These are phyloP conservation scores for Drosophila formosana DNA, from an alignment of 2,888 invertebrate genomes.

Conservation along the genomic window DNA sequence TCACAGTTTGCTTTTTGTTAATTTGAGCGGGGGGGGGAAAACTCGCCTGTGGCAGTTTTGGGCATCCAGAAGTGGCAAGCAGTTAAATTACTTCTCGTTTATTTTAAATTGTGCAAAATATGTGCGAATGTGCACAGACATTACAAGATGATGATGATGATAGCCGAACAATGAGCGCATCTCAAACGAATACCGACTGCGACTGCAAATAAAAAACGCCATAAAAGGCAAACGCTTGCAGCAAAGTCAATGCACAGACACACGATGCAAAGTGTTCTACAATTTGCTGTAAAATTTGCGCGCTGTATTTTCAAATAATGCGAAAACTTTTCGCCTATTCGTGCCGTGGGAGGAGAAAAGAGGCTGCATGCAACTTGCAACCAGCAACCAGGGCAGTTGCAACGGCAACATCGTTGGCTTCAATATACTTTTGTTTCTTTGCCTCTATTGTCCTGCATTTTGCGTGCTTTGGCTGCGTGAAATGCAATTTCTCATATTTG, in stretches of 20 bases:
- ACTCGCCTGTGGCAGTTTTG: slow-evolving; percentile 49
- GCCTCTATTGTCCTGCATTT: slow-evolving; percentile 70
- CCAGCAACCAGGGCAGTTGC: not conserved
- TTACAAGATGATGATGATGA: slow-evolving; percentile 71
- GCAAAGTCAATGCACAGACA: slow-evolving; percentile 67
- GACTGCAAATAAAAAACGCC: slow-evolving; percentile 12
- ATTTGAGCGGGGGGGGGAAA: slow-evolving; percentile 3
- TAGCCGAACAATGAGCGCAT: slow-evolving; percentile 51
- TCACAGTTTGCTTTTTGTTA: slow-evolving; percentile 50
- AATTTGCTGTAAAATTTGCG: slow-evolving; percentile 74
- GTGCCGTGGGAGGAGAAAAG: not conserved
- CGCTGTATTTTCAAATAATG: slow-evolving; percentile 79
- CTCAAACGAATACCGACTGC: slow-evolving; percentile 34
- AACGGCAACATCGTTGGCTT: slow-evolving; percentile 32
- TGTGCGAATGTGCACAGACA: slow-evolving; percentile 65
- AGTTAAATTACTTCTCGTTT: slow-evolving; percentile 81
- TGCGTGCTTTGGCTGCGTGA: slow-evolving; percentile 47
- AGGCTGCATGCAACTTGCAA: not conserved
- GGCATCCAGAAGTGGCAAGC: slow-evolving; percentile 52
- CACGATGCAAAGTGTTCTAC: slow-evolving; percentile 71
- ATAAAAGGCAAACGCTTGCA: slow-evolving; percentile 34
- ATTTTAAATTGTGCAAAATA: slow-evolving; percentile 80
- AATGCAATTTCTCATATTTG: slow-evolving; percentile 80
- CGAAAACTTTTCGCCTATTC: slow-evolving; percentile 73
- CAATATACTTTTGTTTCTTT: slow-evolving; percentile 76